Base-by-base conservation (phyloP, 2,888 invertebrate species). In the Dryadula phaetusa region DNA sequence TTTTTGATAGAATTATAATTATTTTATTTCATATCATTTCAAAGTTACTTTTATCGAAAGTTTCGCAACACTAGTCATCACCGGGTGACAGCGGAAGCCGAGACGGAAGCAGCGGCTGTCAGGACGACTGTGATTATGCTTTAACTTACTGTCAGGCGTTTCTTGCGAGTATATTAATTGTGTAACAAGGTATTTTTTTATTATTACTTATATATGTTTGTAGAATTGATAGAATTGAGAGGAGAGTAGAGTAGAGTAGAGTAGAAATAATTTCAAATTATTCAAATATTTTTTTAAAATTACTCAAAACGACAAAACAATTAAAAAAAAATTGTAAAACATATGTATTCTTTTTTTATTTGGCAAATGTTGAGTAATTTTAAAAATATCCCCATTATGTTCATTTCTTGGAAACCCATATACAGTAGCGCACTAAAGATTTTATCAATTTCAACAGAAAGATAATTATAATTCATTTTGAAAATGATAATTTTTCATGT, bases 61-160 rank as follows among this genome's bases (percentile, higher is more conserved):
- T 28, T 46, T 40, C 70, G 25, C 78, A 72, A 71, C 82, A 70
- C 83, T 82, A 81, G 47, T 66, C 71, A 69, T 75, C 74, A 74
- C 62, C 67, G 53, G 74, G 67, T 78, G 86, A 82, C 84, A 84
- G 78, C 83, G 86, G 87, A 87, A 86, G 83, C 78, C 79, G 79
- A 82, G 82, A 82, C 87, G 87, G 88, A 88, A 87, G 85, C 82
- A 84, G 84, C 87, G 87, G 77, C 79, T 83, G 87, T 85, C 86
- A 82, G 70, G 80, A 76, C 78, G 62, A 56, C 66, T 22, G 66
- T 66, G 46, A 66, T 66, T 65, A 65, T 46, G 44, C 60, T 60
- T 60, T 60, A 65, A 58, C 37, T 65, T 49, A 49, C 40, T 60
- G 65, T 58, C 65, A 60, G 47, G 60, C 18, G 40, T 58, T 49